These are phyloP conservation scores for Chrysolina americana DNA, from an alignment of 2,888 invertebrate genomes.

Conservation along the genomic window DNA sequence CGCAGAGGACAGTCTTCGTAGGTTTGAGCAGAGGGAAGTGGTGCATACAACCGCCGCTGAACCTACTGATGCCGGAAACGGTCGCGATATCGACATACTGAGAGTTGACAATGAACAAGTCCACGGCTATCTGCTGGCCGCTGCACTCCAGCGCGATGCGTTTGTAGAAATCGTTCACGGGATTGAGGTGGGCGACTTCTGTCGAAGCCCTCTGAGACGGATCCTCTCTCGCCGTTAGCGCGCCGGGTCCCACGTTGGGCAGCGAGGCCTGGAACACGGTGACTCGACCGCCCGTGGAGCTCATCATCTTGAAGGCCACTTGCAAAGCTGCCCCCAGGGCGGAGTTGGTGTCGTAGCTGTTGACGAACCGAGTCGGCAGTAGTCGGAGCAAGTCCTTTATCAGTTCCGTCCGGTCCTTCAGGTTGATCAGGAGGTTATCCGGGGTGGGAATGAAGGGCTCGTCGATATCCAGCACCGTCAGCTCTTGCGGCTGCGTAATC, in stretches of 20 bases:
- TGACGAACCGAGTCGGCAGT: slow-evolving; percentile 80
- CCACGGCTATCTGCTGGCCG: slow-evolving; percentile 95
- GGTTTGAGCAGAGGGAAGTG: slow-evolving; percentile 91
- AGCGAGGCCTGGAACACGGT: slow-evolving; percentile 95
- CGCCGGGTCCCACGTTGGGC: slow-evolving; percentile 90
- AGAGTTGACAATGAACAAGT: slow-evolving; percentile 93
- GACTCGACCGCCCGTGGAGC: slow-evolving; percentile 93
- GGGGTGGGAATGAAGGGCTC: slow-evolving; percentile 96
- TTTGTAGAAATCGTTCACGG: slow-evolving; percentile 98
- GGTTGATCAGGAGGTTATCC: slow-evolving; percentile 92
- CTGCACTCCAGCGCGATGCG: slow-evolving; percentile 96
- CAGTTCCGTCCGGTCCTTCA: slow-evolving; percentile 87
- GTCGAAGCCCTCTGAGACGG: slow-evolving; percentile 86
- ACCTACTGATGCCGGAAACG: slow-evolving; percentile 89
- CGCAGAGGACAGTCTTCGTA: slow-evolving; percentile 79
- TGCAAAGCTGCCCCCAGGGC: slow-evolving; percentile 95
- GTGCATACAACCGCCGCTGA: slow-evolving; percentile 94
- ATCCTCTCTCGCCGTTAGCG: slow-evolving; percentile 88
- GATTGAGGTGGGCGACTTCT: slow-evolving; percentile 90
- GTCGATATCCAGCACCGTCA: slow-evolving; percentile 93
- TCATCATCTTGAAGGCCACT: slow-evolving; percentile 93
- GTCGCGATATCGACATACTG: slow-evolving; percentile 96
- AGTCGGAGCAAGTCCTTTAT: slow-evolving; percentile 82
- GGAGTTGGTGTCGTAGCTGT: slow-evolving; percentile 80
- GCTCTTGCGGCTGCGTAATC: slow-evolving; percentile 87